Conservation (phyloP, 2,888 invertebrate genomes). For the Lasioglossum lativentre region DNA sequence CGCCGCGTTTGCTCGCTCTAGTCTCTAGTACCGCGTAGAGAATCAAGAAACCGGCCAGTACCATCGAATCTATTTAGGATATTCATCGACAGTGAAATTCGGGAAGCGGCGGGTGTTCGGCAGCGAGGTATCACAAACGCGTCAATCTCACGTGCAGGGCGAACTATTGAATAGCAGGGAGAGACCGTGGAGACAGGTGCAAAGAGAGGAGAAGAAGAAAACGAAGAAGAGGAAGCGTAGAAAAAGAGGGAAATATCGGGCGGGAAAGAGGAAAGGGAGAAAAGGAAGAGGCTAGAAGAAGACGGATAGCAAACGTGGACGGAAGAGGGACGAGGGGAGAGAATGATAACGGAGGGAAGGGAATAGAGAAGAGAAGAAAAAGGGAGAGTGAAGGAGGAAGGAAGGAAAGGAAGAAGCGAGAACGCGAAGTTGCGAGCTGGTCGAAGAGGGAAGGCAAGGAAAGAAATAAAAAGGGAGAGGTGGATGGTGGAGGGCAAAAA, state of each 20-base stretch:
- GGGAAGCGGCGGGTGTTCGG: background rate
- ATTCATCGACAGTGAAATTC: background rate
- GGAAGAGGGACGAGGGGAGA: slow-evolving; percentile 16
- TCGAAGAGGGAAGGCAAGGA: background rate
- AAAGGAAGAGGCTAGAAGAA: slow-evolving; percentile 24
- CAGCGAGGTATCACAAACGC: background rate
- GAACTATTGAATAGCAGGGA: background rate
- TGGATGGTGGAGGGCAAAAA: slow-evolving; percentile 10
- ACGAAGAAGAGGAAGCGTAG: background rate
- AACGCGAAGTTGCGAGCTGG: slow-evolving; percentile 13
- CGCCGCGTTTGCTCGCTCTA: background rate
- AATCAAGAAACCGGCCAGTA: background rate
- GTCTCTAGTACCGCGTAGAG: background rate
- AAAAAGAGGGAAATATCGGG: background rate
- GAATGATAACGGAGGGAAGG: slow-evolving; percentile 16
- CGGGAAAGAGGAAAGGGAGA: slow-evolving; percentile 7
- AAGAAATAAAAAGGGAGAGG: slow-evolving; percentile 14
- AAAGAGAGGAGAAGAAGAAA: background rate
- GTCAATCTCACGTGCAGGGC: background rate
- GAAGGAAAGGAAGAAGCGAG: slow-evolving; percentile 19
- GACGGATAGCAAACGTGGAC: slow-evolving; percentile 18
- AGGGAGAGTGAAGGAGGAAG: slow-evolving; percentile 20
- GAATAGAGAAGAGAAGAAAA: slow-evolving; percentile 16
- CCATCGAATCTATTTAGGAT: background rate
- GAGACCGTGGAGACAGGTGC: background rate